Percentiles rank a stretch among this genome's conserved stretches.
These are phyloP conservation scores for Andrena flavipes DNA, from an alignment of 2,888 invertebrate genomes.

Conservation along the genomic window DNA sequence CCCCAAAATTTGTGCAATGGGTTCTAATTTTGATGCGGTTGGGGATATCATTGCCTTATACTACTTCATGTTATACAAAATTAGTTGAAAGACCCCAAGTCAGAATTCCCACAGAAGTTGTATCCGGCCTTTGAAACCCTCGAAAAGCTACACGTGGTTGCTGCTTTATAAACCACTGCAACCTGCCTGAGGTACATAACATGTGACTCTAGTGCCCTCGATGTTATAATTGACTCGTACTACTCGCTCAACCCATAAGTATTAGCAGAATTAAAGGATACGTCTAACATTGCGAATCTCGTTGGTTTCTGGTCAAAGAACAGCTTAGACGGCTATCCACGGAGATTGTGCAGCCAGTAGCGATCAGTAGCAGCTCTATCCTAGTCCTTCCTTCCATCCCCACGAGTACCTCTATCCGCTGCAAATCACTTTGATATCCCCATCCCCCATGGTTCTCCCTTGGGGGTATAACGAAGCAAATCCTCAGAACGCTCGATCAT, in stretches of 20 bases:
- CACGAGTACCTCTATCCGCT: constrained; percentile 12
- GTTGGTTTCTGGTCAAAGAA: constrained; percentile 38
- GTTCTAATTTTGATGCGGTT: background rate
- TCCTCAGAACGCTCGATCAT: constrained; percentile 58
- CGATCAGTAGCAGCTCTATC: constrained; percentile 40
- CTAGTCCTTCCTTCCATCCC: constrained; percentile 40
- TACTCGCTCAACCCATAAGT: background rate
- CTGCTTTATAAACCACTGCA: background rate
- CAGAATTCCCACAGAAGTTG: background rate
- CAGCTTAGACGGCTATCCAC: background rate
- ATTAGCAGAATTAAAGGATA: constrained; percentile 14
- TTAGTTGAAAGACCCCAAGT: background rate
- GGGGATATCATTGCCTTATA: background rate
- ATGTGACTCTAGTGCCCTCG: background rate
- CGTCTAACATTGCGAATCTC: background rate
- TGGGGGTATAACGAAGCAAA: constrained; percentile 64
- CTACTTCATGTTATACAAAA: background rate
- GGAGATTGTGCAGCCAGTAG: constrained; percentile 21
- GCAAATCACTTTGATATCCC: constrained; percentile 65
- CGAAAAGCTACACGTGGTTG: background rate
- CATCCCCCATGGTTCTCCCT: constrained; percentile 8
- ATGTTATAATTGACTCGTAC: background rate
- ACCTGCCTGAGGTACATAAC: background rate
- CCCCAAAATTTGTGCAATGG: too few species aligned
- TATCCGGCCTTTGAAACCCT: background rate